A percentile compares a stretch with the other conserved stretches of the same genome.
Conservation (phyloP, 2,797 vertebrate species). For the Psittacula derbiana region DNA sequence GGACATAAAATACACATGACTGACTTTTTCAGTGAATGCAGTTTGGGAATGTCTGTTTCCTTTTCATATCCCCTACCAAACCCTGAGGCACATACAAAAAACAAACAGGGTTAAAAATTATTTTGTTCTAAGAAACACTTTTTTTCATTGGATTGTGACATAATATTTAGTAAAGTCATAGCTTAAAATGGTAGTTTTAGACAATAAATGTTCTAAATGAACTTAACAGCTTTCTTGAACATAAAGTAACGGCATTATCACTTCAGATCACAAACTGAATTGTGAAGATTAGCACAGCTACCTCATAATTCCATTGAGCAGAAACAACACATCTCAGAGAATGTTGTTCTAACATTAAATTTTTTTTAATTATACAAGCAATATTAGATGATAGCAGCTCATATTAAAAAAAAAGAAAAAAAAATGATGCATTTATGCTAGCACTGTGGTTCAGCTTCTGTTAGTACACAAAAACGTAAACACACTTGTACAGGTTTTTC, state of each 20-base stretch:
- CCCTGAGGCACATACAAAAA: not conserved
- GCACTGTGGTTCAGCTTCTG: not conserved
- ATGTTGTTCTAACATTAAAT: not conserved
- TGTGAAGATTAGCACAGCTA: not conserved
- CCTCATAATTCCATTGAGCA: not conserved
- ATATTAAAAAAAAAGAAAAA: not conserved
- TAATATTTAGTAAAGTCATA: not conserved
- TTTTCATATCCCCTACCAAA: not conserved
- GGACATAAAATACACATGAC: not conserved
- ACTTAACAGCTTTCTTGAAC: not conserved
- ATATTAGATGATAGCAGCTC: not conserved
- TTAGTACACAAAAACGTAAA: not conserved
- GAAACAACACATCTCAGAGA: not conserved
- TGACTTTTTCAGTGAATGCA: not conserved
- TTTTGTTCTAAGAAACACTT: not conserved
- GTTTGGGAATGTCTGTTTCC: not conserved
- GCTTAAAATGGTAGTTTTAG: not conserved
- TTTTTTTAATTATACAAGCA: not conserved
- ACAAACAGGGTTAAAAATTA: not conserved
- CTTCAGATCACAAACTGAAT: not conserved
- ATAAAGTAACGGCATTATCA: not conserved
- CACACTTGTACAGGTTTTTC: not conserved
- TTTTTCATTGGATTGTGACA: not conserved
- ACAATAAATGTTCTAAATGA: not conserved
- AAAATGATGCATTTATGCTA: not conserved